Evolutionary conservation across 1,140 invertebrate genomes (phyloP), one percentile per base, ranked within the genome.

Genomic region (Aethina tumida): DNA sequence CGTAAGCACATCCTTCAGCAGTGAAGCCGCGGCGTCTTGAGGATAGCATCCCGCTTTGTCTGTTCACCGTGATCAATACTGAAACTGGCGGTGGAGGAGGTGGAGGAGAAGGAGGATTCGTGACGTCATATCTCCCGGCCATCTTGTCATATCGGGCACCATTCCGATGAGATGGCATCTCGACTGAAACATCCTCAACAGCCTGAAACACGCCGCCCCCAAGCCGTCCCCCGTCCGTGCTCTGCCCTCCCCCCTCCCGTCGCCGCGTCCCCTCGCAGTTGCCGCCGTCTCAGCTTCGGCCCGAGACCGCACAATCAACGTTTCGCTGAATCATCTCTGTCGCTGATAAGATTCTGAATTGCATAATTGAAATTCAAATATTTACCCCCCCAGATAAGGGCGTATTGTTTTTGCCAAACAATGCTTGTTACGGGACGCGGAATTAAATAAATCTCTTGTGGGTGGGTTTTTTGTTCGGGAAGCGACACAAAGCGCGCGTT

Each of bases 41-140:
- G n/a, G n/a, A n/a, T n/a, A n/a, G n/a, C n/a, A n/a, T n/a, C 29
- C 22, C 38, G 41, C 47, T 48, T 52, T 52, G 49, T 52, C 51
- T 45, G 49, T 35, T 48, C 44, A 51, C 48, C 49, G 45, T 50
- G 52, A 58, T 58, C 56, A 53, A 58, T 58, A 58, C 56, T 42
- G 43, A n/a, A n/a, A n/a, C n/a, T n/a, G n/a, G n/a, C n/a, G n/a
- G n/a, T n/a, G n/a, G n/a, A n/a, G n/a, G n/a, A n/a, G n/a, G n/a
- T n/a, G n/a, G n/a, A n/a, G 44, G 45, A 47, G 43, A 49, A 43
- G 50, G 55, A 47, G 45, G 49, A 43, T 29, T 36, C 41, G 53
- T 56, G 56, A 58, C 56, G 56, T 58, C 56, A 56, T 58, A 58
- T 58, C 56, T 58, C 49, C 45, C 56, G 56, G 56, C 56, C 56